Base-by-base conservation (phyloP, 92 coral and sea anemone genomes). In the Heliopora coerulea region DNA sequence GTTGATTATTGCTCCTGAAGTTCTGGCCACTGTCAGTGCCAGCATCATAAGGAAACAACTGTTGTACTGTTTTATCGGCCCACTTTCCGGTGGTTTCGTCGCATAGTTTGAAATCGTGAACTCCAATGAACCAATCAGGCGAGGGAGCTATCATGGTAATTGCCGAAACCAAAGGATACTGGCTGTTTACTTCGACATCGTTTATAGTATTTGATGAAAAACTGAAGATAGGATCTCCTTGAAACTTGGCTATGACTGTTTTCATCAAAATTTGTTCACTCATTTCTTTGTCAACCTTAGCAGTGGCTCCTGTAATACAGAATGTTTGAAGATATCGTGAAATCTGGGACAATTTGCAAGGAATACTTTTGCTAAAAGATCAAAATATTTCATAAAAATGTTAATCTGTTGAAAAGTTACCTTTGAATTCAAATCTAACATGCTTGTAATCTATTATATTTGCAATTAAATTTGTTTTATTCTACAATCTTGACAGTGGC, bases 61-160 rank as follows among this genome's bases (percentile, higher is more conserved):
- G 32, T 17, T 42, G 10, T 17, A 56, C 21, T 48, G 33, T 60
- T 0, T 23, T 30, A 5, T 73, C 61, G 13, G 4, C 12, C 70
- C 68, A 75, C 27, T 61, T 28, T 49, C 61, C 62, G 0, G 72
- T 59, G 1, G 26, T 46, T 37, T 14, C 34, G 48, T 75, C 28
- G 32, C 80, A 75, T 34, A 74, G 33, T 15, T 40, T 24, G 15
- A 4, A 41, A 28, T 48, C 80, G 24, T 3, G 62, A 1, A 61
- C 72, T 14, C 73, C 73, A 46, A 61, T 40, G 61, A 75, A 75
- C 80, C 80, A 75, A 29, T 75, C 80, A 12, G 80, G 80, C 62
- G 73, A 75, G 14, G 80, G 80, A 11, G 79, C 79, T 25, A 74
- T 74, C 79, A 75, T 75, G 44, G 80, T 75, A 7, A 75, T 54